A percentile compares a stretch with the other conserved stretches of the same genome.
Evolutionary conservation across 2,888 invertebrate genomes (phyloP).

Genomic region (Metacarcinus magister): DNA sequence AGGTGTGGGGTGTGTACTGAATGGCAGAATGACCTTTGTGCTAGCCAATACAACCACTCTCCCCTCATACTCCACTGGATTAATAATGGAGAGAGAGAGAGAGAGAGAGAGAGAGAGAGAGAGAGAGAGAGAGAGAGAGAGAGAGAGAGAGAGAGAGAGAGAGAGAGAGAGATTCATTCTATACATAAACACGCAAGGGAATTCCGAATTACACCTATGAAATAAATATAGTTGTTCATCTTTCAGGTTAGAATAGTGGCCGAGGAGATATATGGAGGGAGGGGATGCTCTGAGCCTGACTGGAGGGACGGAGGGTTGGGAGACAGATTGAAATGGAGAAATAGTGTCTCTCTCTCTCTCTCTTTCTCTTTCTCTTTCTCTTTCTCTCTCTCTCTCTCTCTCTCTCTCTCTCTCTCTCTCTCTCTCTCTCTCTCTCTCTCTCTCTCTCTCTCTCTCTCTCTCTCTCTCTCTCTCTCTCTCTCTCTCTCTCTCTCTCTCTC

Average conservation of each 20-base stretch:
- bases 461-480: background rate
- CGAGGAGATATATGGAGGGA: background rate
- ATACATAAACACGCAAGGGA: too few relatives aligned
- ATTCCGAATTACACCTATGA: background rate
- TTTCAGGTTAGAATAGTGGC: background rate
- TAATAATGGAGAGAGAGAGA: conserved; percentile 11
- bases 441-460: conserved; percentile 26
- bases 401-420: background rate
- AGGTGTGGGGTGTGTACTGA: conserved; percentile 3
- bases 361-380: background rate
- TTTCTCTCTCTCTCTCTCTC: conserved; percentile 20
- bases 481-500: background rate
- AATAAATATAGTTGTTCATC: conserved; percentile 11
- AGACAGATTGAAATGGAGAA: conserved; percentile 39
- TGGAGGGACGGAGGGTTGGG: background rate
- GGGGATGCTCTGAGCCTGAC: background rate
- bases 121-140: conserved; percentile 37
- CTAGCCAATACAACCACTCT: background rate
- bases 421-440: background rate
- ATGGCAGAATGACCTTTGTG: background rate
- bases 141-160: conserved; percentile 39
- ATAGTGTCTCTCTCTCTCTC: background rate
- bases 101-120: conserved; percentile 14
- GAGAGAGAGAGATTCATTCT: background rate
- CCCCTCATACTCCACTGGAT: background rate